Percentiles rank a stretch among this genome's conserved stretches.
phyloP scores from a whole-genome alignment of 2,797 vertebrate species.

The Tapirus indicus region DNA sequence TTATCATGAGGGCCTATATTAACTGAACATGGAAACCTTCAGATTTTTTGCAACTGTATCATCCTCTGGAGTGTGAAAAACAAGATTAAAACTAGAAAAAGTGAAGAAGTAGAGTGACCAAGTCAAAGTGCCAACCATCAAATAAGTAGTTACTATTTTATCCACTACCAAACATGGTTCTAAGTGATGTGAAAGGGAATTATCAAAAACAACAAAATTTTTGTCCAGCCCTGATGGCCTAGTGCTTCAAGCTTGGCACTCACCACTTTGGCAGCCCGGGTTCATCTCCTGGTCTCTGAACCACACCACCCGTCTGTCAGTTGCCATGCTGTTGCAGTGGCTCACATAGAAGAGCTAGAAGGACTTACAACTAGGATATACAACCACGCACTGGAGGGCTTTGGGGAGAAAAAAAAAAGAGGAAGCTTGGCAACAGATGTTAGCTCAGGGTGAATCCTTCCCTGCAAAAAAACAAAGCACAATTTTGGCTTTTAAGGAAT shows the following conservation, averaged over 20 bases:
- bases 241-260: too few species aligned
- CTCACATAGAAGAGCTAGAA: too few species aligned
- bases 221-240: too few species aligned
- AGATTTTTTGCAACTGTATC: background rate
- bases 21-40: background rate
- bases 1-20: background rate
- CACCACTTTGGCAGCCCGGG: too few species aligned
- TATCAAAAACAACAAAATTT: background rate
- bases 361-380: too few species aligned
- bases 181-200: background rate
- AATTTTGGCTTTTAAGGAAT: background rate
- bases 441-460: too few species aligned
- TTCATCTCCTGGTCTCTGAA: too few species aligned
- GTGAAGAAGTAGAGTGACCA: background rate
- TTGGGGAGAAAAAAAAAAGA: too few species aligned
- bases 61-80: background rate
- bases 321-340: too few species aligned
- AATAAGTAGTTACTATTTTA: background rate
- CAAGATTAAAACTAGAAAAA: background rate
- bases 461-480: background rate
- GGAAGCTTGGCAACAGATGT: too few species aligned
- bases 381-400: too few species aligned
- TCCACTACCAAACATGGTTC: background rate
- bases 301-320: too few species aligned
- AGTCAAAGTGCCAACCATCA: background rate